Evolutionary conservation across 2,113 vertebrate genomes (phyloP), one percentile per base, ranked within the genome.

Genomic region (Illadopsis cleaveri): DNA sequence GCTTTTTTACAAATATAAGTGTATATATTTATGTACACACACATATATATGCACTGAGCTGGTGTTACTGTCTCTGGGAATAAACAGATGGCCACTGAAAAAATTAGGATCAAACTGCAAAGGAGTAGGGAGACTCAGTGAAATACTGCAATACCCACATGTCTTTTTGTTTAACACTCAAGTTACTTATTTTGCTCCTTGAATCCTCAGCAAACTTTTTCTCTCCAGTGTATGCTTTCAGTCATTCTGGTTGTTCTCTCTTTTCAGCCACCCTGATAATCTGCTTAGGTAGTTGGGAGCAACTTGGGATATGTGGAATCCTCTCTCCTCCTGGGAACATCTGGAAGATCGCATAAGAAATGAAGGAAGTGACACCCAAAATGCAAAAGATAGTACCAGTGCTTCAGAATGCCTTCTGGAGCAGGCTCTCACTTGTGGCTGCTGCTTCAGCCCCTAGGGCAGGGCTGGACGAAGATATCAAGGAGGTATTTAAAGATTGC

Each of bases 241-340:
- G 4, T 69, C 50, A 33, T 73, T 78, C 71, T 86, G 33, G 22
- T 35, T 73, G 20, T 50, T 86, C 38, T 62, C 30, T 62, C 45
- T 82, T 38, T 51, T 83, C 30, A 80, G 25, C 47, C 64, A 8
- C 33, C 62, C 66, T 73, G 62, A 73, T 75, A 44, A 73, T 25
- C 77, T 81, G 27, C 42, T 51, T 83, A 48, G 1, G 3, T 88
- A n/a, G 28, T 22, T n/a, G 0, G 0, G n/a, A 57, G 84, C 1
- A 0, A 16, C 22, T 17, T 79, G 35, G 70, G 69, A 13, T 54
- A 58, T 50, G 77, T 58, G 78, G 25, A 50, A 88, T 35, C 27
- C 50, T 72, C 40, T 86, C 33, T 93, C 14, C 76, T 81, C 44
- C 73, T 30, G 28, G 60, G 24, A 30, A 57, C 2, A 2, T 45